Evolutionary conservation across 2,797 vertebrate species (phyloP).

Genomic region (Steatocranus sp.): DNA sequence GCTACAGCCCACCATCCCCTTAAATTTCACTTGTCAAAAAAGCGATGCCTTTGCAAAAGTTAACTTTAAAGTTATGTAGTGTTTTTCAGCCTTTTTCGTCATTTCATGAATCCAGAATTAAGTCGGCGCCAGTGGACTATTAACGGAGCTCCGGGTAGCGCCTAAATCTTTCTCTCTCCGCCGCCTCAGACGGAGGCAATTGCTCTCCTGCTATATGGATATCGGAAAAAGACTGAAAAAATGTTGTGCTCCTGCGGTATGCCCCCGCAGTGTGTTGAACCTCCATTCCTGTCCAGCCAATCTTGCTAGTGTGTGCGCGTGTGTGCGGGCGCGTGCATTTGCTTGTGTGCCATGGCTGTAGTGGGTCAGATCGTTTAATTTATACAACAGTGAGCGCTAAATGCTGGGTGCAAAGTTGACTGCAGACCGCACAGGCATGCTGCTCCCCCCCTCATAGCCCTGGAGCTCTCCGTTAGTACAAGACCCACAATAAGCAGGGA

Average conservation of each 20-base stretch:
- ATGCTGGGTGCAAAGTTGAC: slow-evolving; percentile 34
- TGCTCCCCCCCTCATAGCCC: background rate
- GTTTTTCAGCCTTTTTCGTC: background rate
- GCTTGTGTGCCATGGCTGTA: background rate
- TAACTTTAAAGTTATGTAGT: background rate
- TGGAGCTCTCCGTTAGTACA: background rate
- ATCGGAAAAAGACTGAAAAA: background rate
- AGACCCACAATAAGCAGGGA: background rate
- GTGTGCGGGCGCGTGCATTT: background rate
- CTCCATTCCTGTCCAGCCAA: background rate
- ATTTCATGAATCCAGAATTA: slow-evolving; percentile 17
- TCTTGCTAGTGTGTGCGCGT: background rate
- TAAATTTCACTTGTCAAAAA: background rate
- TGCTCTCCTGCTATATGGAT: background rate
- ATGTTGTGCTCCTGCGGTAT: background rate
- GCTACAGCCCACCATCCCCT: background rate
- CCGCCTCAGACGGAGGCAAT: background rate
- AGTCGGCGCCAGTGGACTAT: background rate
- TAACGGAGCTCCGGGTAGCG: background rate
- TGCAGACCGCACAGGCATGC: background rate
- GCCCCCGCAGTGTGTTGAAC: background rate
- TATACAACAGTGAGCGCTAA: background rate
- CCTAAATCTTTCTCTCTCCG: background rate
- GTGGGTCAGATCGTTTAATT: slow-evolving; percentile 24
- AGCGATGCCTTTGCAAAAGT: background rate